These are phyloP conservation scores for Orthonychiurus folsomi DNA, from an alignment of 2,888 invertebrate species.

Conservation along the genomic window DNA sequence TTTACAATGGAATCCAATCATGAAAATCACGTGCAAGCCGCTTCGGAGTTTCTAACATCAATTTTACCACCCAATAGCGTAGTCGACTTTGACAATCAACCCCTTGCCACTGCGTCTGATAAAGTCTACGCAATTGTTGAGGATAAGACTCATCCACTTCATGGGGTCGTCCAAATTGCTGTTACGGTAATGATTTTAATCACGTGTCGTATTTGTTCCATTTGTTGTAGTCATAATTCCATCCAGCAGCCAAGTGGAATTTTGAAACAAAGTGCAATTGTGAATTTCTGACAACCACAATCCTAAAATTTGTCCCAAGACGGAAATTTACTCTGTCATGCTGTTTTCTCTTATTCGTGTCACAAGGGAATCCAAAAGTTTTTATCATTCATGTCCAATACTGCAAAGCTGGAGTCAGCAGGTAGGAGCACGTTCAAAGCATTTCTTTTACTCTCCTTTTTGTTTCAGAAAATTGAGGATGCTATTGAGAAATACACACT, in stretches of 20 bases:
- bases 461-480: conserved; percentile 52
- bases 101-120: conserved; percentile 41
- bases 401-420: neutral
- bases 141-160: conserved; percentile 28
- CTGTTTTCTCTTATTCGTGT: neutral
- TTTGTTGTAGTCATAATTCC: neutral
- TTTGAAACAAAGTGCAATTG: too few species aligned
- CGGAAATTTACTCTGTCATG: conserved; percentile 4
- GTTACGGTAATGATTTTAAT: conserved; percentile 39
- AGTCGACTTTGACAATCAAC: conserved; percentile 46
- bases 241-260: too few species aligned
- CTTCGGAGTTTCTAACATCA: conserved; percentile 43
- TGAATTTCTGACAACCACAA: neutral
- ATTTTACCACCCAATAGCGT: conserved; percentile 45
- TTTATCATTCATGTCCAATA: neutral
- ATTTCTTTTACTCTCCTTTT: conserved; percentile 15
- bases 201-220: neutral
- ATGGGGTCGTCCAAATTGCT: conserved; percentile 35
- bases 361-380: too few species aligned
- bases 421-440: neutral
- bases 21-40: conserved; percentile 43
- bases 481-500: conserved; percentile 56
- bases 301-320: neutral
- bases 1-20: conserved; percentile 49
- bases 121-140: conserved; percentile 35